Percentiles rank a stretch among this genome's conserved stretches.
Evolutionary conservation across 2,113 vertebrate genomes (phyloP).

Genomic region (Sula dactylatra): DNA sequence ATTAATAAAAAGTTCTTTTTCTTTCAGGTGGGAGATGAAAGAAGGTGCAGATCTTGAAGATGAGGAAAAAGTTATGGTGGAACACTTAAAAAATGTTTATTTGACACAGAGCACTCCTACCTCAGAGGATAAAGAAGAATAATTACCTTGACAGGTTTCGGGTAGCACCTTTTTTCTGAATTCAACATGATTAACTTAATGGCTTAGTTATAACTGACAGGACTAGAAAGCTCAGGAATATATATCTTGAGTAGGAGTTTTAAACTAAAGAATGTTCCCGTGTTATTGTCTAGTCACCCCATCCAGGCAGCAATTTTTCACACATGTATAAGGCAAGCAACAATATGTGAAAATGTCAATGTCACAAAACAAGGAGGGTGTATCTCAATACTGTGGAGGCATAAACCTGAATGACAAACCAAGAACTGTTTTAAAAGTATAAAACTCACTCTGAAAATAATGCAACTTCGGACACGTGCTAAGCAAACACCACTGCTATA

Average conservation of each 20-base stretch:
- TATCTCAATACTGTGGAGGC: background rate
- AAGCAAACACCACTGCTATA: background rate
- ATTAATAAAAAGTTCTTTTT: conserved; percentile 26
- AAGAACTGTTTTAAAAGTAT: background rate
- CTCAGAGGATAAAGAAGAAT: conserved; percentile 55
- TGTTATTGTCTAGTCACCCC: background rate
- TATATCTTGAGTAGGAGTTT: background rate
- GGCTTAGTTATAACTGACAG: conserved; percentile 7
- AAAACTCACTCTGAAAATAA: background rate
- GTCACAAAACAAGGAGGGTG: background rate
- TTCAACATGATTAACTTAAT: conserved; percentile 1
- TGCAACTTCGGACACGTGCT: background rate
- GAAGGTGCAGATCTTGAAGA: conserved; percentile 82
- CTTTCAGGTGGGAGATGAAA: conserved; percentile 93
- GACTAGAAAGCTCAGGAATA: background rate
- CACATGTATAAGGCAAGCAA: background rate
- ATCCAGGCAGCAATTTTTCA: background rate
- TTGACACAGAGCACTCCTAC: conserved; percentile 61
- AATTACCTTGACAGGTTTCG: conserved; percentile 31
- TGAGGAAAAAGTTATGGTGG: conserved; percentile 82
- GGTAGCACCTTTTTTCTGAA: conserved; percentile 1
- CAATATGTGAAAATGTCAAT: background rate
- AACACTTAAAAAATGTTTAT: conserved; percentile 81
- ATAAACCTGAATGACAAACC: background rate
- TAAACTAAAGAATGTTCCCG: background rate